Percentiles rank a stretch among this genome's conserved stretches.
Conservation (phyloP, 2,797 vertebrate species). For the Agapornis canus region DNA sequence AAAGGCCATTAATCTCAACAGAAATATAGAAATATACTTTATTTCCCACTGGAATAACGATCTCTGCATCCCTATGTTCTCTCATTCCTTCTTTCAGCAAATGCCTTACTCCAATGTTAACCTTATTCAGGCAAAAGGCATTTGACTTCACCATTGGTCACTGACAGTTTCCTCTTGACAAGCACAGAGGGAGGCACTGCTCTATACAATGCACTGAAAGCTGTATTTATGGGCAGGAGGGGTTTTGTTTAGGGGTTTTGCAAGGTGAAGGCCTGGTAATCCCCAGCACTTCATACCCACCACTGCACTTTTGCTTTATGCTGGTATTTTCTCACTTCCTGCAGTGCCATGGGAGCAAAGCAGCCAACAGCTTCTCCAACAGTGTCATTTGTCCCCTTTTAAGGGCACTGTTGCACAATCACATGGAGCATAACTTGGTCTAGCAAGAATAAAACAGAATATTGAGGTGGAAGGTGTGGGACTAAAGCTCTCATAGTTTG, state of each 20-base stretch:
- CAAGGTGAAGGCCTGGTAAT: background rate
- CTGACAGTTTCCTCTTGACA: background rate
- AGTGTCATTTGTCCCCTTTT: background rate
- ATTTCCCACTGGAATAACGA: background rate
- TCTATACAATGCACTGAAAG: background rate
- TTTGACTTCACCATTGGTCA: rapidly evolving
- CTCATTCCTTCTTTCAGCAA: background rate
- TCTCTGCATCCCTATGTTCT: background rate
- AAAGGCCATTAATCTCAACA: background rate
- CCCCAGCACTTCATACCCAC: background rate
- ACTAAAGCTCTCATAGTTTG: background rate
- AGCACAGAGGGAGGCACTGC: background rate
- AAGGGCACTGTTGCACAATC: background rate
- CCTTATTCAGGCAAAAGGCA: background rate
- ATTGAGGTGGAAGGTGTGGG: background rate
- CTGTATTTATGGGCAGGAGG: background rate
- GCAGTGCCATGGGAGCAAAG: background rate
- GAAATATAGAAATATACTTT: background rate
- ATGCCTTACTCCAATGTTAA: background rate
- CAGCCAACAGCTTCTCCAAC: background rate
- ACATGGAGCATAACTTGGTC: background rate
- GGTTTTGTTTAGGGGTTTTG: background rate
- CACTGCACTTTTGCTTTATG: background rate
- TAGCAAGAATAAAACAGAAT: background rate
- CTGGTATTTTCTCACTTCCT: background rate